These are phyloP conservation scores for Pipistrellus nathusii DNA, from an alignment of 2,797 vertebrate species.

Conservation along the genomic window DNA sequence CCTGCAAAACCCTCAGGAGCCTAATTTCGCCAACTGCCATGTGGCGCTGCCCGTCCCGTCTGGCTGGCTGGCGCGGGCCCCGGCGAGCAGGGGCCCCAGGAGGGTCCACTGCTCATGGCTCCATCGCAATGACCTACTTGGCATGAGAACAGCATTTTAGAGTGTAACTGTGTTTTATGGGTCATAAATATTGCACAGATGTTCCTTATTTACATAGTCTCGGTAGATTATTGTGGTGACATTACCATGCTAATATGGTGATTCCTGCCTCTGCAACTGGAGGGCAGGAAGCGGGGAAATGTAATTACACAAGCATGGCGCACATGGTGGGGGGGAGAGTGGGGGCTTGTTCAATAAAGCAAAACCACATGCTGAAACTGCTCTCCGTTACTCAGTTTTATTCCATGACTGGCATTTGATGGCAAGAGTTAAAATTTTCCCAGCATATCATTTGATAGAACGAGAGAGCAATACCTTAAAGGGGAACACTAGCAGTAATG, in stretches of 20 bases:
- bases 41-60: conserved; percentile 51
- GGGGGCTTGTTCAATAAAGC: background rate
- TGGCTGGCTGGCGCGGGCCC: conserved; percentile 71
- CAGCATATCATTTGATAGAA: background rate
- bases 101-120: conserved; percentile 8
- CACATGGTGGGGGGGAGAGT: too few relatives aligned
- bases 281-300: conserved; percentile 69
- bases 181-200: conserved; percentile 72
- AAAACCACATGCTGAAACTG: background rate
- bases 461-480: background rate
- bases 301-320: conserved; percentile 70
- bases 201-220: conserved; percentile 67
- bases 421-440: background rate
- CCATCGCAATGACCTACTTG: conserved; percentile 60
- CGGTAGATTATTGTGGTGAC: conserved; percentile 57
- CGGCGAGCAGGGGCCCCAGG: background rate
- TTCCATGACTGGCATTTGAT: background rate
- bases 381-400: background rate
- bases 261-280: conserved; percentile 61
- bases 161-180: conserved; percentile 38
- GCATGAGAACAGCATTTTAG: conserved; percentile 23
- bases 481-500: background rate
- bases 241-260: conserved; percentile 74
- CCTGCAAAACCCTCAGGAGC: conserved; percentile 21
- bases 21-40: conserved; percentile 56